Evolutionary conservation across 2,888 invertebrate species (phyloP).

Genomic region (Didymodactylos carnosus): DNA sequence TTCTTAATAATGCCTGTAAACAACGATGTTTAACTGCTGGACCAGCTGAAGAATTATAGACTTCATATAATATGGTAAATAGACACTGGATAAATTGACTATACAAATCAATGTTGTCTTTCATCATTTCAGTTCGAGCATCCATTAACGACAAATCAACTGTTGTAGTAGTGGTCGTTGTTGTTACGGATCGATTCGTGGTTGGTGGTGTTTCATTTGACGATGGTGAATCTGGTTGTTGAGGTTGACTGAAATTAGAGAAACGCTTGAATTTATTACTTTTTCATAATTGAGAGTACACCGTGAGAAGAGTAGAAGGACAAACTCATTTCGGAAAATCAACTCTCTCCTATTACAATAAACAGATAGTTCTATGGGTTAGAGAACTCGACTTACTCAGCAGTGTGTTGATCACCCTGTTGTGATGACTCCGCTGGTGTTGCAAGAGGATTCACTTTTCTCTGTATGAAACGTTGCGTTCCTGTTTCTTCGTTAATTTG

Average conservation of each 20-base stretch:
- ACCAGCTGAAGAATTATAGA: slow-evolving; percentile 91
- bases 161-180: slow-evolving; percentile 15
- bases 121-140: slow-evolving; percentile 49
- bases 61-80: slow-evolving; percentile 84
- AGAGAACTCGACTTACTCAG: slow-evolving; percentile 10
- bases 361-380: not conserved
- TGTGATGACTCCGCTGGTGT: slow-evolving; percentile 19
- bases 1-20: slow-evolving; percentile 73
- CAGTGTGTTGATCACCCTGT: no score
- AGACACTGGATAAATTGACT: slow-evolving; percentile 48
- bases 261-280: no score
- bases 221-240: not conserved
- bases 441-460: slow-evolving; percentile 26
- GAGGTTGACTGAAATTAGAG: not conserved
- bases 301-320: no score
- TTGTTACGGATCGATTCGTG: slow-evolving; percentile 3
- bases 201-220: not conserved
- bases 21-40: slow-evolving; percentile 92
- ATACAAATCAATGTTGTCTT: slow-evolving; percentile 50
- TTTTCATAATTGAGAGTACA: no score
- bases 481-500: slow-evolving; percentile 96
- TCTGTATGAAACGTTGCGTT: slow-evolving; percentile 68
- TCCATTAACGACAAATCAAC: slow-evolving; percentile 33
- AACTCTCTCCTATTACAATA: not conserved
- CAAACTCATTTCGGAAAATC: no score